A percentile compares a stretch with the other conserved stretches of the same genome.
Evolutionary conservation across 2,113 vertebrate species (phyloP).

Genomic region (Nannobrachium achirus): DNA sequence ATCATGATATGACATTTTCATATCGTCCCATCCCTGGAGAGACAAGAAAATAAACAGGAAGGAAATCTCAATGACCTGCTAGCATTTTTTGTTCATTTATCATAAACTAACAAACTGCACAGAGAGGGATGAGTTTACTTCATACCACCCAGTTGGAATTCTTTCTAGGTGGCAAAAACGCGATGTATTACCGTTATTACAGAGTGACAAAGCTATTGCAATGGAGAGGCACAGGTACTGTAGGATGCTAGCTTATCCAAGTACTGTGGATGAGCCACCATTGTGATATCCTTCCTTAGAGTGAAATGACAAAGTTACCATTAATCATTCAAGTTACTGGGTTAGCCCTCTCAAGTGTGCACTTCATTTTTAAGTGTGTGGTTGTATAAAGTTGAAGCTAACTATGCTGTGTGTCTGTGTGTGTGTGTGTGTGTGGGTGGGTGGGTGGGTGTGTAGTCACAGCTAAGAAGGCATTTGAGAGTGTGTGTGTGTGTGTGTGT

Average conservation of each 20-base stretch:
- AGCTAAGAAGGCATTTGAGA: constrained; percentile 46
- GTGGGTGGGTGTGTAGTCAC: constrained; percentile 20
- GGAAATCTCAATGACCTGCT: no score
- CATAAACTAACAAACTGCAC: neutral
- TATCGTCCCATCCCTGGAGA: no score
- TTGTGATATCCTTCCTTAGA: neutral
- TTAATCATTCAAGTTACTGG: constrained; percentile 28
- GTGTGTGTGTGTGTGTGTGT: constrained; percentile 19
- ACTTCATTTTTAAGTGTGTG: constrained; percentile 34
- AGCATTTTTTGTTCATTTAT: no score
- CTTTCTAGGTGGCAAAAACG: no score
- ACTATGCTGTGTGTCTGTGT: constrained; percentile 16
- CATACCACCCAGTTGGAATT: neutral
- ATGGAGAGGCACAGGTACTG: neutral
- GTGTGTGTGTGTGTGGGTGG: constrained; percentile 11
- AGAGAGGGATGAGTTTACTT: neutral
- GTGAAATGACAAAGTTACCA: constrained; percentile 28
- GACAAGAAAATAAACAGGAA: no score
- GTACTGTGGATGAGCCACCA: no score
- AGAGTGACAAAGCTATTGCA: no score
- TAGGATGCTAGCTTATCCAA: no score
- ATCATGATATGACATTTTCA: no score
- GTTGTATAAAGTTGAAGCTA: neutral
- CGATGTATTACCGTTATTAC: no score
- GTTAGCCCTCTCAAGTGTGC: constrained; percentile 20